Evolutionary conservation across 2,113 vertebrate genomes (phyloP).

Genomic region (Dendropsophus ebraccatus): DNA sequence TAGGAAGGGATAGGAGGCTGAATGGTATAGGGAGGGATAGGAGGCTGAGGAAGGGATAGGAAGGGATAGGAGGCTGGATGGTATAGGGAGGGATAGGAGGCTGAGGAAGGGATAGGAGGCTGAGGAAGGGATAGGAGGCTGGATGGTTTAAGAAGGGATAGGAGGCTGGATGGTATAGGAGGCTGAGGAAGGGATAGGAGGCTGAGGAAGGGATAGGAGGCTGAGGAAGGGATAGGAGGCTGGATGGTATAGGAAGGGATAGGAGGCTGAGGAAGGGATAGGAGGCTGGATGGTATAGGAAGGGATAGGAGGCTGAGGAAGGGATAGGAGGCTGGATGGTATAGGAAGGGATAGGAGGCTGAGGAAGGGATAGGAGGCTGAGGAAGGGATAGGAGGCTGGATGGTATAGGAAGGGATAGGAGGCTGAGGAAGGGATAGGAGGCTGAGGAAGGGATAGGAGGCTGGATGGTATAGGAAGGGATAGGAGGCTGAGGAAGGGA

Average conservation of each 20-base stretch:
- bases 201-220: no score
- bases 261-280: neutral
- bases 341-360: neutral
- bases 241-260: no score
- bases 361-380: neutral
- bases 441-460: neutral
- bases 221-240: conserved; percentile 3
- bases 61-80: no score
- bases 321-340: no score
- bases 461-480: no score
- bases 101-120: neutral
- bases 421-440: no score
- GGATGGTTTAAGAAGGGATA: no score
- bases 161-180: no score
- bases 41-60: no score
- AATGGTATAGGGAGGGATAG: neutral
- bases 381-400: no score
- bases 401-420: neutral
- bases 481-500: neutral
- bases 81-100: neutral
- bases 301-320: neutral
- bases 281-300: no score
- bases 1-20: no score
- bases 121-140: conserved; percentile 1
- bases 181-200: neutral